Percentiles rank a stretch among this genome's conserved stretches.
Conservation (phyloP, 1,140 invertebrate genomes). For the Drosophila lini region DNA sequence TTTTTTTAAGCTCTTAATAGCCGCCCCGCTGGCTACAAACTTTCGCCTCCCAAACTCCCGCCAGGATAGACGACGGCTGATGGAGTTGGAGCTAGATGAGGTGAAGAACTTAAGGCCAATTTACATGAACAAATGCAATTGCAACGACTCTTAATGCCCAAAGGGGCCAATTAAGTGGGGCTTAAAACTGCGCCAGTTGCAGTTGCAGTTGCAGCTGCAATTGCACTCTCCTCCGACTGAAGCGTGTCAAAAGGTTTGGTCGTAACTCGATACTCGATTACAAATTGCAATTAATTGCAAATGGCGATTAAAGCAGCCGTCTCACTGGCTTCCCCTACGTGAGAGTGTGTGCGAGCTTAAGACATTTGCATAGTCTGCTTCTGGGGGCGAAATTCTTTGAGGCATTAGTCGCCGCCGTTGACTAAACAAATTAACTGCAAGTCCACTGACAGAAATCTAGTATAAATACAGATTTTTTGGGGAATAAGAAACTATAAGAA, state of each 20-base stretch:
- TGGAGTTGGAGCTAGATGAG: conserved; percentile 5
- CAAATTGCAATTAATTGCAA: conserved; percentile 84
- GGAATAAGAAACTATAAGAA: background rate
- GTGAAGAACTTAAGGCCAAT: conserved; percentile 75
- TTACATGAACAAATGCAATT: conserved; percentile 82
- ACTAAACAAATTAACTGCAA: conserved; percentile 43
- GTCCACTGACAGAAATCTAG: conserved; percentile 29
- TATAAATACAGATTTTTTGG: background rate
- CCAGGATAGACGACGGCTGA: background rate
- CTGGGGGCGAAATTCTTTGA: conserved; percentile 62
- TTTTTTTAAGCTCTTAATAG: conserved; percentile 29
- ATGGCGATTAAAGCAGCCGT: conserved; percentile 71
- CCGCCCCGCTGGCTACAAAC: background rate
- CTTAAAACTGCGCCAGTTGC: conserved; percentile 36
- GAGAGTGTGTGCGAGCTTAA: conserved; percentile 24
- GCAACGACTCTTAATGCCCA: conserved; percentile 71
- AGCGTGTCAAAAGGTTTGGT: conserved; percentile 56
- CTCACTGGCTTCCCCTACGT: conserved; percentile 40
- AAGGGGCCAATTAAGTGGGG: conserved; percentile 68
- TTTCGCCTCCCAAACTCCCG: background rate
- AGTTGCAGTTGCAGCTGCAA: conserved; percentile 4
- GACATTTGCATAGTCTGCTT: conserved; percentile 45
- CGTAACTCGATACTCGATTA: conserved; percentile 82
- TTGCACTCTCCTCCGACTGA: conserved; percentile 9
- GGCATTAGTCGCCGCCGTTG: conserved; percentile 54